These are phyloP conservation scores for Aplysina aerophoba DNA, from an alignment of 37 sponge, comb jelly and placozoan species.

Conservation along the genomic window DNA sequence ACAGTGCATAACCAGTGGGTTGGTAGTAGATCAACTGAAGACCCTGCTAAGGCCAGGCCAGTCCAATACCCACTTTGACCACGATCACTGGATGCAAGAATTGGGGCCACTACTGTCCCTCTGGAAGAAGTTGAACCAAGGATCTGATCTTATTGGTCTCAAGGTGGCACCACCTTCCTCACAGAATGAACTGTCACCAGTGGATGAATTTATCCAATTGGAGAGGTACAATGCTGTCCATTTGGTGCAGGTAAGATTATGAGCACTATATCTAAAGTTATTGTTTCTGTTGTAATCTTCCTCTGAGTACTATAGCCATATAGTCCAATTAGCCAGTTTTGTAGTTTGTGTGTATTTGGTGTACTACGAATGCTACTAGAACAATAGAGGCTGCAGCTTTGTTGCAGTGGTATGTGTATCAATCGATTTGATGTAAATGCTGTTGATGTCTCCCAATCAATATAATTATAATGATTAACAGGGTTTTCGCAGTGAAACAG, in stretches of 20 bases:
- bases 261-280: too few species aligned
- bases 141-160: slow-evolving; percentile 74
- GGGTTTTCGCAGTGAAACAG: too few species aligned
- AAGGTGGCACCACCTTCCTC: slow-evolving; percentile 60
- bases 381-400: too few species aligned
- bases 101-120: slow-evolving; percentile 80
- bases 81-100: slow-evolving; percentile 79
- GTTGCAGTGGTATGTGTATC: too few species aligned
- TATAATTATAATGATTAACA: too few species aligned
- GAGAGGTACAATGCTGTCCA: slow-evolving; percentile 80
- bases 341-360: too few species aligned
- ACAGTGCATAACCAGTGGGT: slow-evolving; percentile 66
- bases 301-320: too few species aligned
- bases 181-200: slow-evolving; percentile 57
- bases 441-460: too few species aligned
- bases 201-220: slow-evolving; percentile 69
- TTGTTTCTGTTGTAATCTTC: too few species aligned
- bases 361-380: too few species aligned
- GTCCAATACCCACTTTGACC: slow-evolving; percentile 77
- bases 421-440: too few species aligned
- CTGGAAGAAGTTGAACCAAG: slow-evolving; percentile 98
- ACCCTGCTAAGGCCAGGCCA: slow-evolving; percentile 72
- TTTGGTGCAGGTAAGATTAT: slow-evolving; percentile 75
- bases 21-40: slow-evolving; percentile 85
- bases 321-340: too few species aligned